Percentiles rank a stretch among this genome's conserved stretches.
Conservation (phyloP, 2,888 invertebrate genomes). For the Dione vanillae region DNA sequence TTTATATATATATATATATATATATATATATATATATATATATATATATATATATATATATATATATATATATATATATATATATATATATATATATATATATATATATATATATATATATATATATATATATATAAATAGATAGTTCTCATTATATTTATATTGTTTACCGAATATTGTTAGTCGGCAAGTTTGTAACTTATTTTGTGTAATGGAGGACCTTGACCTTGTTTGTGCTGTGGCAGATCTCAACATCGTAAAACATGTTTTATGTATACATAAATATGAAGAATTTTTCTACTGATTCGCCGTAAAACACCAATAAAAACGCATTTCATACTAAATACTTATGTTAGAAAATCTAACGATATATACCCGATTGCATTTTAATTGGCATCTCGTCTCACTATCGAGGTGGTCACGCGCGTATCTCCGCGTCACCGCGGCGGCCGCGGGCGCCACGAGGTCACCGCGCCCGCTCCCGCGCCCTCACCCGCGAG, state of each 20-base stretch:
- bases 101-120: no score
- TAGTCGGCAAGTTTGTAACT: neutral
- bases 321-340: neutral
- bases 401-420: constrained; percentile 25
- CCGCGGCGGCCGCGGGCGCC: constrained; percentile 58
- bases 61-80: no score
- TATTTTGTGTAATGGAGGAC: no score
- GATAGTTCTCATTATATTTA: no score
- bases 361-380: neutral
- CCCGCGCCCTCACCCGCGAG: constrained; percentile 46
- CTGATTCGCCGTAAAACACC: neutral
- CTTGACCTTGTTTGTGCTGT: neutral
- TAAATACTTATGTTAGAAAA: neutral
- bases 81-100: no score
- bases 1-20: no score
- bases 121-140: no score
- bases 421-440: constrained; percentile 19
- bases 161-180: neutral
- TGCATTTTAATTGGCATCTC: constrained; percentile 30
- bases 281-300: neutral
- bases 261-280: neutral
- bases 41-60: no score
- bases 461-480: constrained; percentile 57
- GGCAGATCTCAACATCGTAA: neutral
- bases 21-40: no score